Evolutionary conservation across 1,140 invertebrate species (phyloP).

Genomic region (Leptoteleia sp.): DNA sequence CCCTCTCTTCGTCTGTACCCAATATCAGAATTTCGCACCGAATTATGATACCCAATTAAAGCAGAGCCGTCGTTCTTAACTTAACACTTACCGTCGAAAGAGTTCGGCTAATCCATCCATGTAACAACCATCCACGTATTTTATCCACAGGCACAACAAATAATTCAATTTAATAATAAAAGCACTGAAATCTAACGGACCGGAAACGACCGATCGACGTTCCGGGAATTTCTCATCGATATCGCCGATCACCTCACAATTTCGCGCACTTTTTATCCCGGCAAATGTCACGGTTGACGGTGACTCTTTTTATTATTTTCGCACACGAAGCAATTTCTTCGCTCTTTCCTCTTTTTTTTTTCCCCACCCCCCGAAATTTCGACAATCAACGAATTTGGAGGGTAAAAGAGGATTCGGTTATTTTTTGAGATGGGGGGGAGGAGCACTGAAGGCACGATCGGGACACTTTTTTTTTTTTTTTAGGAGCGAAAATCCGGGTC

Average conservation of each 20-base stretch:
- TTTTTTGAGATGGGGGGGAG: too few relatives aligned
- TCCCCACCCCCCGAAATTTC: too few relatives aligned
- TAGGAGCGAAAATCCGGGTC: constrained; percentile 16
- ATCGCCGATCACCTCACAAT: background rate
- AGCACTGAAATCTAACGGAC: too few relatives aligned
- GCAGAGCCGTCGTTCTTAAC: background rate
- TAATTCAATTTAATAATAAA: background rate
- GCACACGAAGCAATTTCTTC: constrained; percentile 1
- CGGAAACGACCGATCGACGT: background rate
- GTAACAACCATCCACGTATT: too few relatives aligned
- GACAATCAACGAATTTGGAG: too few relatives aligned
- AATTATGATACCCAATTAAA: constrained; percentile 4
- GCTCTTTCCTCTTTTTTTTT: background rate
- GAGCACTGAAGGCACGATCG: background rate
- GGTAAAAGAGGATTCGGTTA: too few relatives aligned
- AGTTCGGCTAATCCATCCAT: constrained; percentile 52
- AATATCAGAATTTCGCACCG: constrained; percentile 24
- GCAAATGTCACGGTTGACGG: background rate
- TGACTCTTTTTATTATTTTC: too few relatives aligned
- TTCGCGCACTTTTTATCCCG: constrained; percentile 51
- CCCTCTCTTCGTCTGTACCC: constrained; percentile 2
- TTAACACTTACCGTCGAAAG: constrained; percentile 37
- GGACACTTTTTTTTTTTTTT: constrained; percentile 24
- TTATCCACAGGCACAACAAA: constrained; percentile 39
- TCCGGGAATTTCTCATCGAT: too few relatives aligned